Conservation (phyloP, 1,140 invertebrate genomes). For the Saccostrea cuccullata region DNA sequence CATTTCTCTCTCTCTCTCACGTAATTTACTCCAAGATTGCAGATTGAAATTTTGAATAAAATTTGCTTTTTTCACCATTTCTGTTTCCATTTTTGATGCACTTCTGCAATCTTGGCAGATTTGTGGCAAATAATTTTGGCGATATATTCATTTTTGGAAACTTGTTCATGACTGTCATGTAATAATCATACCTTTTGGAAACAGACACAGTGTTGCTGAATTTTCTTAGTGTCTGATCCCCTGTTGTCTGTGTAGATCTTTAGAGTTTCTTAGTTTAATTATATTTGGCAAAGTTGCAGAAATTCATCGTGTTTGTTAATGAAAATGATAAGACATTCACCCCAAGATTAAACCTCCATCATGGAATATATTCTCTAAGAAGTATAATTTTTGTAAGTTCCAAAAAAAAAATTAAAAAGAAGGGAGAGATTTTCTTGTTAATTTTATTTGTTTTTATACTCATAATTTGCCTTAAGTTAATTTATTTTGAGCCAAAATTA, state of each 20-base stretch:
- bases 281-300: neutral
- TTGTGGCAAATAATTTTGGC: no score
- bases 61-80: neutral
- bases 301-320: no score
- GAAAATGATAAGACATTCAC: no score
- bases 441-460: no score
- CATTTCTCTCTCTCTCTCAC: conserved; percentile 3
- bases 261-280: neutral
- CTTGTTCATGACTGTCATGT: neutral
- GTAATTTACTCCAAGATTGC: neutral
- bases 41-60: neutral
- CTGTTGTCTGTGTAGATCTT: neutral
- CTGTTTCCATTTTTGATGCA: neutral
- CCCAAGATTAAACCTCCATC: no score
- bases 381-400: no score
- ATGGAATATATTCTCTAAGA: no score
- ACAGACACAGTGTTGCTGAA: conserved; percentile 1
- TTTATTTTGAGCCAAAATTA: no score
- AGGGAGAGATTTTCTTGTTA: no score
- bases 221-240: neutral
- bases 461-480: no score
- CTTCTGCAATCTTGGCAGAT: no score
- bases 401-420: no score
- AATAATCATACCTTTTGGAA: neutral
- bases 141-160: neutral